Evolutionary conservation across 2,113 vertebrate genomes (phyloP), one percentile per base, ranked within the genome.

Genomic region (Oreotrochilus melanogaster): DNA sequence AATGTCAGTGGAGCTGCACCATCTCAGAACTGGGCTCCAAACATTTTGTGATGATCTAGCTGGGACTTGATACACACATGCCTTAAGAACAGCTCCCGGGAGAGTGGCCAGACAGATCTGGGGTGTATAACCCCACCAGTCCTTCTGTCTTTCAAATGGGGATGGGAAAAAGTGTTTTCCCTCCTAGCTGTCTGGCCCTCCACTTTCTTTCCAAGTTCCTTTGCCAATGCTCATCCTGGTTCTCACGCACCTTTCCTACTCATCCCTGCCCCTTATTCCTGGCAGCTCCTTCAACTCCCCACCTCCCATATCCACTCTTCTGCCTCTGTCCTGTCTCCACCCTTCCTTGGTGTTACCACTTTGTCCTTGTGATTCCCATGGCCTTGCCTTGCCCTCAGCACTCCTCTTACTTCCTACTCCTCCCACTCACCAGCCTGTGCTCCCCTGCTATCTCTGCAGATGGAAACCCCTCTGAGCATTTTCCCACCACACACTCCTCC

Each of bases 281-380:
- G 28, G 10, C 0, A 7, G 25, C 47, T 80, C 61, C 61, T 75
- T 58, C 62, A 70, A 18, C 60, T 89, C 56, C 10, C 28, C 21
- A 39, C 8, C 47, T 90, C 73, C 62, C 33, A 3, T 23, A 67
- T 47, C 21, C 5, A 2, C 31, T 27, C 19, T 42, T 22, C 31
- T 12, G n/a, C 4, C 37, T 45, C 31, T 57, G 30, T 70, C 51
- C 48, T 1, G 18, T 43, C 71, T 43, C 35, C 3, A 13, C 57
- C 70, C 37, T 88, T 91, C 69, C 43, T 45, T 66, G 45, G 48
- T 2, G 70, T 79, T 50, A 54, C 61, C 53, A 31, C 35, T 71
- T 45, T 64, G 80, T 84, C 73, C 75, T 16, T 42, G 66, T 14
- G 57, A 61, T 96, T 96, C 94, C 89, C 88, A 92, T 30, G 57